A percentile compares a stretch with the other conserved stretches of the same genome.
These are phyloP conservation scores for Marronus borbonicus DNA, from an alignment of 2,888 invertebrate genomes.

Conservation along the genomic window DNA sequence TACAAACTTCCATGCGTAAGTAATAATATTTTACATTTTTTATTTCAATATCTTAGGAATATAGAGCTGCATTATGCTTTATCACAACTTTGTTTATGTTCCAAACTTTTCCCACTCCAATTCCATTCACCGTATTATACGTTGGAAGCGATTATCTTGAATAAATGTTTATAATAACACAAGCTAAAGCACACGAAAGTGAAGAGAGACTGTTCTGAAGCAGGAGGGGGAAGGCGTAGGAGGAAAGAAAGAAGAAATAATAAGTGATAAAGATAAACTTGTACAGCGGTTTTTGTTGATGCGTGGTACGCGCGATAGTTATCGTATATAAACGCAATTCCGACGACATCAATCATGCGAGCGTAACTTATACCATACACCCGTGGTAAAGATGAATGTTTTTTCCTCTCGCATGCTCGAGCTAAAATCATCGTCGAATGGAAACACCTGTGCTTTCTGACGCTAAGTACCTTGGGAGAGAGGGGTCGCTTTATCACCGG, in stretches of 20 bases:
- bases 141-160: neutral
- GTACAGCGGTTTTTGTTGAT: neutral
- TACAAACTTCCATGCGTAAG: too few relatives aligned
- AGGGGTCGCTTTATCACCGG: constrained; percentile 41
- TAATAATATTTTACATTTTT: too few relatives aligned
- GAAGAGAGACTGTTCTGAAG: neutral
- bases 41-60: too few relatives aligned
- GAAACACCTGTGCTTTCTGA: constrained; percentile 57
- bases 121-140: neutral
- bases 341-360: constrained; percentile 56
- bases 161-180: constrained; percentile 31
- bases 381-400: constrained; percentile 55
- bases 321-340: constrained; percentile 53
- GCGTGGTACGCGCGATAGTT: constrained; percentile 29
- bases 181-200: neutral
- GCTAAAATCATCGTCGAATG: constrained; percentile 47
- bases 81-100: too few relatives aligned
- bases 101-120: too few relatives aligned
- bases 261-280: constrained; percentile 23
- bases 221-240: too few relatives aligned
- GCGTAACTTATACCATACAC: constrained; percentile 5
- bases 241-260: neutral
- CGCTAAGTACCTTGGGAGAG: constrained; percentile 49
- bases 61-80: too few relatives aligned
- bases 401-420: constrained; percentile 35